phyloP scores from a whole-genome alignment of 1,140 invertebrate species.

The Drosophila jambulina region DNA sequence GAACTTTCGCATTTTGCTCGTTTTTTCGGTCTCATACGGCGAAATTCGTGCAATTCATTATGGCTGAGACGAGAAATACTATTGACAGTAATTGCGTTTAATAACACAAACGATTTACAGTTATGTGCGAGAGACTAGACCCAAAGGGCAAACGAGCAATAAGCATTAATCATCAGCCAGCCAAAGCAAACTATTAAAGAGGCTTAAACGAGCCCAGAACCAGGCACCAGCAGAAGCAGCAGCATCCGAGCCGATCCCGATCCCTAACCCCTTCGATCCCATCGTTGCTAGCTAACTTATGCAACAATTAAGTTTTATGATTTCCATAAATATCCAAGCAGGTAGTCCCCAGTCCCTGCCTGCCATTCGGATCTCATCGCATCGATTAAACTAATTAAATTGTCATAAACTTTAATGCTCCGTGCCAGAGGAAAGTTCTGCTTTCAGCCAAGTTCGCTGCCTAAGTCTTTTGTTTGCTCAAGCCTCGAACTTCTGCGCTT shows the following conservation, averaged over 20 bases:
- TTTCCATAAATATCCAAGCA: conserved; percentile 69
- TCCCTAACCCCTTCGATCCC: conserved; percentile 11
- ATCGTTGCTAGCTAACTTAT: conserved; percentile 65
- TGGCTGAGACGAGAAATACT: conserved; percentile 45
- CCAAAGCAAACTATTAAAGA: conserved; percentile 60
- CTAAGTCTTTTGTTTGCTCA: conserved; percentile 54
- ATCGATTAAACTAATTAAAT: conserved; percentile 82
- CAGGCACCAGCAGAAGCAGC: neutral
- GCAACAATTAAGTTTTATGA: conserved; percentile 80
- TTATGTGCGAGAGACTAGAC: conserved; percentile 48
- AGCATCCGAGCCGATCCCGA: neutral
- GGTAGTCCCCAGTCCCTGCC: conserved; percentile 19
- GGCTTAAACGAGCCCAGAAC: conserved; percentile 33
- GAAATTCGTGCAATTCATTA: conserved; percentile 79
- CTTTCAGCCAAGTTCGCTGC: conserved; percentile 49
- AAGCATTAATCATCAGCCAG: conserved; percentile 70
- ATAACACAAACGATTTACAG: conserved; percentile 73
- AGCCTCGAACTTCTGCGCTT: conserved; percentile 5
- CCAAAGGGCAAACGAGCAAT: conserved; percentile 55
- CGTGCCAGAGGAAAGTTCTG: conserved; percentile 15
- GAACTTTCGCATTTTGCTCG: conserved; percentile 70
- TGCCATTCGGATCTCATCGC: conserved; percentile 58
- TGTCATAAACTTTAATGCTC: conserved; percentile 65
- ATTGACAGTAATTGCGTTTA: conserved; percentile 80
- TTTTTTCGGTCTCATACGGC: conserved; percentile 18